Base-by-base conservation (phyloP, 2,113 vertebrate genomes). In the Pantherophis guttatus region DNA sequence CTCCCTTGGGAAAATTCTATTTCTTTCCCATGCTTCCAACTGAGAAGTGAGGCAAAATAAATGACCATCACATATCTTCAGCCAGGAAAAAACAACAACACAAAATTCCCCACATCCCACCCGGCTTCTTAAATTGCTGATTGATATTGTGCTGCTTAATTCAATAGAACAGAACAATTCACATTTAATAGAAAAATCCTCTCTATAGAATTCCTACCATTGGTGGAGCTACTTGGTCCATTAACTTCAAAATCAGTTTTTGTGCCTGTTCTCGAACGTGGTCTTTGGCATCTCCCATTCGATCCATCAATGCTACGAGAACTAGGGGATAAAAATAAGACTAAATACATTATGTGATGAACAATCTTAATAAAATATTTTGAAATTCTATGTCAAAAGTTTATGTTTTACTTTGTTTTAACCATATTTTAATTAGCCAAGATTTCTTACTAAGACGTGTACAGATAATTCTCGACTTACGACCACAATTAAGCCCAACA, bases 231-330 rank as follows among this genome's bases (percentile, higher is more conserved):
- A 97, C 96, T 96, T 98, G 98, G 11, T 99, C 98, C 99, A 99
- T 99, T 95, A 99, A 95, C 95, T 98, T 99, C 94, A 99, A 91
- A 94, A 98, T 98, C 87, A 99, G 98, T 59, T 96, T 98, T 97
- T 99, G 99, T 93, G 98, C 98, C 98, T 99, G 98, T 57, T 99
- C 99, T 96, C 99, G 98, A 96, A 99, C 99, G 96, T 99, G 99
- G 97, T 99, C 99, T 98, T 99, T 99, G 89, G 97, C 97, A 95
- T 99, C 99, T 91, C 99, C 99, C 97, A 99, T 97, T 94, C 99
- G 97, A 97, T 99, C 99, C 97, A 99, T 97, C 96, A 99, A 97
- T 93, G 98, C 98, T 95, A 98, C 97, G 85, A 99, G 94, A 95
- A 99, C 99, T 99, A 94, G 7, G 89, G 53, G 1, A 93, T 2